Evolutionary conservation across 1,140 invertebrate genomes (phyloP).

Genomic region (Hypothenemus hampei): DNA sequence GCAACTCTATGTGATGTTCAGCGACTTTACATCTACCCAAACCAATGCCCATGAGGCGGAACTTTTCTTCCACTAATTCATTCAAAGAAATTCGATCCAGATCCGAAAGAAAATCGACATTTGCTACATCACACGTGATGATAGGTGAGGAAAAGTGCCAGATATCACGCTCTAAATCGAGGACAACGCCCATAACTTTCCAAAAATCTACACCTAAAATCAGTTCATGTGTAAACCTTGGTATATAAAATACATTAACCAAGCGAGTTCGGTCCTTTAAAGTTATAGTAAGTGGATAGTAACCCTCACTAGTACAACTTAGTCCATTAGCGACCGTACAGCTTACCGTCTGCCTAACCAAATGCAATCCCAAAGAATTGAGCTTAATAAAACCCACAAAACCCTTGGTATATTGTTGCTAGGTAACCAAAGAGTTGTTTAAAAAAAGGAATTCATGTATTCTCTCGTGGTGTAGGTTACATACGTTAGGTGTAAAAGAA

Average conservation of each 20-base stretch:
- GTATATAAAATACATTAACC: constrained; percentile 7
- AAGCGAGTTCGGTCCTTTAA: constrained; percentile 9
- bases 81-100: background rate
- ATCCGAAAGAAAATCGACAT: background rate
- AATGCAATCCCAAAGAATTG: background rate
- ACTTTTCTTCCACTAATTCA: background rate
- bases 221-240: constrained; percentile 9
- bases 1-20: too few relatives aligned
- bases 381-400: too few relatives aligned
- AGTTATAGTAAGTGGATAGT: constrained; percentile 1
- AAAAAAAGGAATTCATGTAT: too few relatives aligned
- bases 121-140: background rate
- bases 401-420: too few relatives aligned
- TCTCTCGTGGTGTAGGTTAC: too few relatives aligned
- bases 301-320: constrained; percentile 3
- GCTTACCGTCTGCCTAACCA: background rate
- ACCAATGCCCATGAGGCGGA: too few relatives aligned
- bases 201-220: constrained; percentile 27
- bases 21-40: too few relatives aligned
- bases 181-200: constrained; percentile 21
- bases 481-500: too few relatives aligned
- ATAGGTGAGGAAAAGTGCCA: constrained; percentile 7
- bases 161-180: constrained; percentile 8
- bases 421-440: too few relatives aligned
- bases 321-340: constrained; percentile 25